Percentiles rank a stretch among this genome's conserved stretches.
phyloP scores from a whole-genome alignment of 2,113 vertebrate species.

The Bucco capensis region DNA sequence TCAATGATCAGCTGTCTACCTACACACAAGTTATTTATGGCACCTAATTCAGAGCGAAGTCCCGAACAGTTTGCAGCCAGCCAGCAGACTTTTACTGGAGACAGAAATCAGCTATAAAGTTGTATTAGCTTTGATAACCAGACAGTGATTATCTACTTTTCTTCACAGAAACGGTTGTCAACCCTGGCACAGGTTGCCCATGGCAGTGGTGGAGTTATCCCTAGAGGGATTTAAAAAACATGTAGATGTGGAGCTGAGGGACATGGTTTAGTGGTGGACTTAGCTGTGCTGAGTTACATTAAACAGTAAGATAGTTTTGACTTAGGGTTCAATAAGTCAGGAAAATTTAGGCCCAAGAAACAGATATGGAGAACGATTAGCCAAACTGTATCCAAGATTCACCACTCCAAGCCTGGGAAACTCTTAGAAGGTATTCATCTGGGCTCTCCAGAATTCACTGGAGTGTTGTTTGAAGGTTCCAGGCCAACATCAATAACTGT shows the following conservation, averaged over 20 bases:
- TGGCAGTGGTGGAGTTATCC: too few species aligned
- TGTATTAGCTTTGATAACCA: neutral
- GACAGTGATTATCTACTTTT: neutral
- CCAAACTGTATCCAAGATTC: neutral
- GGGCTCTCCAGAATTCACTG: neutral
- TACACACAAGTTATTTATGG: conserved; percentile 24
- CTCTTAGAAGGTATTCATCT: neutral
- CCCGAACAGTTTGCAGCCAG: neutral
- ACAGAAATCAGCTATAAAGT: neutral
- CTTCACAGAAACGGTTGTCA: too few species aligned
- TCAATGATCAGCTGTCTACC: conserved; percentile 1
- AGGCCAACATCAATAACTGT: neutral
- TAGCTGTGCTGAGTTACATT: too few species aligned
- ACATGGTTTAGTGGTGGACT: too few species aligned
- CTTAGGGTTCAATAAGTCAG: neutral
- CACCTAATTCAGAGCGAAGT: conserved; percentile 7
- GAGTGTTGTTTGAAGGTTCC: neutral
- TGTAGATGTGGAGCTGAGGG: too few species aligned
- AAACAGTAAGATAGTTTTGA: neutral
- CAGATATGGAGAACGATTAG: neutral
- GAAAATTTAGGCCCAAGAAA: neutral
- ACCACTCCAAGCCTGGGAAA: neutral
- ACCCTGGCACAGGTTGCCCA: too few species aligned
- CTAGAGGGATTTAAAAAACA: too few species aligned
- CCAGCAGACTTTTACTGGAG: neutral